Conservation (phyloP, 2,888 invertebrate species). For the Cephus pulcher region DNA sequence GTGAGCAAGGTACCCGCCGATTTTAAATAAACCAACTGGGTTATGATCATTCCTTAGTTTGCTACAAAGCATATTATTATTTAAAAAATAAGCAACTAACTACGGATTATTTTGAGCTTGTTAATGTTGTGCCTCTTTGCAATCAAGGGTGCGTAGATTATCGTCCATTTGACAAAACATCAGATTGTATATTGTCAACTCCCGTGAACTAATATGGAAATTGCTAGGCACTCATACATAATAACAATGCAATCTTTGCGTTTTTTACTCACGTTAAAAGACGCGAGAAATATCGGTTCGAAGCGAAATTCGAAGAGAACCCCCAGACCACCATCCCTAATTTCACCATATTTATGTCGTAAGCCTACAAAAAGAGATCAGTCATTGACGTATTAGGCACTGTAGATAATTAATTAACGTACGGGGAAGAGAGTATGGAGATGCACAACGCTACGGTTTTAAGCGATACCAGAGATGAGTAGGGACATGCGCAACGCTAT, state of each 20-base stretch:
- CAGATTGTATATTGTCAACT: not conserved
- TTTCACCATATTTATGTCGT: conserved; percentile 53
- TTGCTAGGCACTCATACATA: not conserved
- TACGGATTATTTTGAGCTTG: not conserved
- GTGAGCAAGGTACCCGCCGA: not conserved
- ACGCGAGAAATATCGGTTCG: conserved; percentile 63
- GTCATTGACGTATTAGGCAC: not conserved
- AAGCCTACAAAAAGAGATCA: not conserved
- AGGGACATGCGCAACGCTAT: too few relatives aligned
- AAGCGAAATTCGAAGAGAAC: conserved; percentile 61
- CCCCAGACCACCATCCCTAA: conserved; percentile 57
- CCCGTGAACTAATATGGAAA: not conserved
- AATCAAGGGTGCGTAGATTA: not conserved
- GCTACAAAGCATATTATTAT: not conserved
- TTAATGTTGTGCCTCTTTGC: not conserved
- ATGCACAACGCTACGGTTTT: too few relatives aligned
- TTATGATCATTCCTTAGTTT: not conserved
- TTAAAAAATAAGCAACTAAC: not conserved
- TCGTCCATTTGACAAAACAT: not conserved
- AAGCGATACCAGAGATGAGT: too few relatives aligned
- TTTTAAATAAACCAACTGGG: not conserved
- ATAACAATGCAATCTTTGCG: not conserved
- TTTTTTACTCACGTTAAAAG: conserved; percentile 55
- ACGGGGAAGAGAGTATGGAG: not conserved
- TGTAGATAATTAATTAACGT: not conserved